These are phyloP conservation scores for Psilopogon haemacephalus DNA, from an alignment of 2,113 vertebrate genomes.

Conservation along the genomic window DNA sequence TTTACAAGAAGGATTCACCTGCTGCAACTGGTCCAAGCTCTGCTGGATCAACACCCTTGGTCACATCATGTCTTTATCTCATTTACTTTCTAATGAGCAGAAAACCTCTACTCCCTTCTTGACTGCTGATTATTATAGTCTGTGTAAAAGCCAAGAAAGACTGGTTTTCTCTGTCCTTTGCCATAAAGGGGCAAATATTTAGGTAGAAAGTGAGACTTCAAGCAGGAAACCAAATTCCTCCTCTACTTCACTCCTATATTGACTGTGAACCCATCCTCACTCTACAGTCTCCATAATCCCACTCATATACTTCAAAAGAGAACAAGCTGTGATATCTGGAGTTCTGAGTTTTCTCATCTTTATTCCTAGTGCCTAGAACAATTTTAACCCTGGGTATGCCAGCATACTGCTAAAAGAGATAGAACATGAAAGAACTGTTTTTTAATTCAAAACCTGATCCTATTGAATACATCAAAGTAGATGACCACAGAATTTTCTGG, in stretches of 20 bases:
- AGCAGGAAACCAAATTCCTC: background rate
- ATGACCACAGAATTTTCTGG: conserved; percentile 71
- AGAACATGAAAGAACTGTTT: conserved; percentile 22
- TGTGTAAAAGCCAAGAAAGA: background rate
- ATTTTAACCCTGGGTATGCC: background rate
- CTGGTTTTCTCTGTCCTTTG: background rate
- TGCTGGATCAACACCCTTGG: background rate
- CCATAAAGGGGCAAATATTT: background rate
- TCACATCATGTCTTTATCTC: background rate
- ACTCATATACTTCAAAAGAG: background rate
- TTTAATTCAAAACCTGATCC: conserved; percentile 66
- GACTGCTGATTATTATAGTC: background rate
- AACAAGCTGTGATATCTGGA: background rate
- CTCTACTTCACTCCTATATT: background rate
- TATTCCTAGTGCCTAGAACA: background rate
- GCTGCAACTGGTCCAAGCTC: background rate
- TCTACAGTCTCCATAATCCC: background rate
- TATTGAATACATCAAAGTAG: conserved; percentile 45
- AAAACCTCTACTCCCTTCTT: background rate
- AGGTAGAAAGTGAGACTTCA: background rate
- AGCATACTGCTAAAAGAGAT: conserved; percentile 21
- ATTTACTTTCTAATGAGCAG: background rate
- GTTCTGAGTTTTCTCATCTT: background rate
- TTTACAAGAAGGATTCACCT: background rate
- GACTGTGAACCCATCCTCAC: background rate